These are phyloP conservation scores for Caligus rogercresseyi DNA, from an alignment of 1,140 invertebrate species.

Conservation along the genomic window DNA sequence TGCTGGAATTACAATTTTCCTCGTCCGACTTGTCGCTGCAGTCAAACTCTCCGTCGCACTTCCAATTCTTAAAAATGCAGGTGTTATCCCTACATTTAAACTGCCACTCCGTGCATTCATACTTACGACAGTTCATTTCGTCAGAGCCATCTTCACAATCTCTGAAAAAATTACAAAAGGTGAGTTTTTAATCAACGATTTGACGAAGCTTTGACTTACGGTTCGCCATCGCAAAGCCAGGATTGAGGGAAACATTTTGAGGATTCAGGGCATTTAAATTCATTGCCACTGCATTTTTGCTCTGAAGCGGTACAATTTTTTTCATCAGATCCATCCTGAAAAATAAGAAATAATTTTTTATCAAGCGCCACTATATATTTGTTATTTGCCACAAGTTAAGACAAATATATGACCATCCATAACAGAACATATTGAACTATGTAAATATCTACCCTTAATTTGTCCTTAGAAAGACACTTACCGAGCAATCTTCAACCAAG, in stretches of 20 bases:
- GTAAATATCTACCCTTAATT: too few species aligned
- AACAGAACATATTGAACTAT: too few species aligned
- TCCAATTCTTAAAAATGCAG: constrained; percentile 32
- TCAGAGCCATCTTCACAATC: constrained; percentile 17
- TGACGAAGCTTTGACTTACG: background rate
- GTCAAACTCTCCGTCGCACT: constrained; percentile 27
- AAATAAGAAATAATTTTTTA: background rate
- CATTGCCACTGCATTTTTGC: constrained; percentile 1
- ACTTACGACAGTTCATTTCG: constrained; percentile 9
- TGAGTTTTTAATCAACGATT: background rate
- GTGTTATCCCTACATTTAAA: constrained; percentile 36
- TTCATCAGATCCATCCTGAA: constrained; percentile 21
- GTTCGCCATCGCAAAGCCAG: constrained; percentile 42
- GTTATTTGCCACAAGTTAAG: too few species aligned
- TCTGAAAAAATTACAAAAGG: background rate
- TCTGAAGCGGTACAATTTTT: constrained; percentile 27
- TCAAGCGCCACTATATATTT: too few species aligned
- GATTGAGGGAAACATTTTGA: constrained; percentile 35
- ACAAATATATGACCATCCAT: too few species aligned
- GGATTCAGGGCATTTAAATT: constrained; percentile 24
- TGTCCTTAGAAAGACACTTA: too few species aligned
- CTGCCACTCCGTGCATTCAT: constrained; percentile 7
- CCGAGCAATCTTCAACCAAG: constrained; percentile 45
- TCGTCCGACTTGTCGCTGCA: constrained; percentile 29
- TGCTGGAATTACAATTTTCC: background rate